Evolutionary conservation across 2,888 invertebrate genomes (phyloP).

Genomic region (Ophion ellenae): DNA sequence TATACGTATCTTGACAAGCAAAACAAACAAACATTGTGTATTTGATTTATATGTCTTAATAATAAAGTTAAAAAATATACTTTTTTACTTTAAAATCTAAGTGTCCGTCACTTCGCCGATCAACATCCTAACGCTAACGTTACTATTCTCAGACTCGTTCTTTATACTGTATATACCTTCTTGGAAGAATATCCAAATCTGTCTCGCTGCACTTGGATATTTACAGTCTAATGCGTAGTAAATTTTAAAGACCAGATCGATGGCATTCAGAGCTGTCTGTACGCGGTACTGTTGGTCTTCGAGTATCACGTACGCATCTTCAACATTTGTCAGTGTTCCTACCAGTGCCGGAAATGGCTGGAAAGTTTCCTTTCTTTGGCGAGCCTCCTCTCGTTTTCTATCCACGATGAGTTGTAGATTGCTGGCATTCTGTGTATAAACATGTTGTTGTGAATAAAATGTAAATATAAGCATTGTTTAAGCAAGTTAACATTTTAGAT

Average conservation of each 20-base stretch:
- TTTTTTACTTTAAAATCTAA: too few relatives aligned
- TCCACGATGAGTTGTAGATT: too few relatives aligned
- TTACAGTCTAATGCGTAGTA: conserved; percentile 19
- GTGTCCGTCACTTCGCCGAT: too few relatives aligned
- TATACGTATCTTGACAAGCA: too few relatives aligned
- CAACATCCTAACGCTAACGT: too few relatives aligned
- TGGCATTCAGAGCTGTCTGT: conserved; percentile 4
- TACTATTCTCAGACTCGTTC: too few relatives aligned
- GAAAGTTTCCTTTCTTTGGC: neutral
- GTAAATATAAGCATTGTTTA: conserved; percentile 5
- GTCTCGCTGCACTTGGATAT: conserved; percentile 26
- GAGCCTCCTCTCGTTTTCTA: too few relatives aligned
- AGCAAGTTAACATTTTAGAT: neutral
- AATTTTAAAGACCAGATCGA: conserved; percentile 26
- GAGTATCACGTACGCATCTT: conserved; percentile 23
- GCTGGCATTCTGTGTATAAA: too few relatives aligned
- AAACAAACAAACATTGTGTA: too few relatives aligned
- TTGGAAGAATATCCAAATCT: conserved; percentile 34
- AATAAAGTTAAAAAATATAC: too few relatives aligned
- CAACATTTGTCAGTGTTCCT: conserved; percentile 8
- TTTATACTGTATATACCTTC: neutral
- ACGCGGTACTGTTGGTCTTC: conserved; percentile 30
- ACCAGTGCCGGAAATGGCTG: conserved; percentile 24
- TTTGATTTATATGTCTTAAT: too few relatives aligned
- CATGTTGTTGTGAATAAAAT: neutral